A percentile compares a stretch with the other conserved stretches of the same genome.
Conservation (phyloP, 1,140 invertebrate genomes). For the Episyrphus balteatus region DNA sequence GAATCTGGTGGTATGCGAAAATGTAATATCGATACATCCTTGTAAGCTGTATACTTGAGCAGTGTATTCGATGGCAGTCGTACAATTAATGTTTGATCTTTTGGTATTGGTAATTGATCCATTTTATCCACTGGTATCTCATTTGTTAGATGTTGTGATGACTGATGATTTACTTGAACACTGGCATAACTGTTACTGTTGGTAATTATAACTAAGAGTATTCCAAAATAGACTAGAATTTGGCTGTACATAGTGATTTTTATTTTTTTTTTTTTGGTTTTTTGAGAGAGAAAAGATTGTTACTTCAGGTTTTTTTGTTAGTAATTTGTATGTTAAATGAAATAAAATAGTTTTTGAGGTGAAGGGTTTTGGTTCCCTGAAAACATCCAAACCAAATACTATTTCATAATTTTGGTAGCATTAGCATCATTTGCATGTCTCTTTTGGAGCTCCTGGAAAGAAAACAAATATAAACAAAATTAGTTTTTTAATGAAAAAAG, state of each 20-base stretch:
- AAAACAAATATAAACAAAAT: too few relatives aligned
- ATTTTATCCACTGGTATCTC: slow-evolving; percentile 15
- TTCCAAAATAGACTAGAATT: neutral
- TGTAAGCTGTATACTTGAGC: slow-evolving; percentile 32
- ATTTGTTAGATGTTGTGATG: slow-evolving; percentile 5
- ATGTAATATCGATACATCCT: slow-evolving; percentile 35
- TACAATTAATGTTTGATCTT: slow-evolving; percentile 24
- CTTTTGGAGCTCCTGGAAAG: too few relatives aligned
- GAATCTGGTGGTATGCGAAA: slow-evolving; percentile 27
- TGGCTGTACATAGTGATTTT: neutral
- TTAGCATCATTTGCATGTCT: too few relatives aligned
- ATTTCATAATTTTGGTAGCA: too few relatives aligned
- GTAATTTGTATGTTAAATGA: too few relatives aligned
- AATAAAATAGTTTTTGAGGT: too few relatives aligned
- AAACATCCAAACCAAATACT: too few relatives aligned
- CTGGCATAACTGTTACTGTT: slow-evolving; percentile 2
- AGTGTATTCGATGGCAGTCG: slow-evolving; percentile 33
- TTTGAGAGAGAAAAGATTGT: too few relatives aligned
- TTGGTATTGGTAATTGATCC: slow-evolving; percentile 17
- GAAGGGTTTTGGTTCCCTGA: too few relatives aligned
- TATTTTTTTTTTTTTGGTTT: neutral
- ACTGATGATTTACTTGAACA: slow-evolving; percentile 16
- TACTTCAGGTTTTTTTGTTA: too few relatives aligned
- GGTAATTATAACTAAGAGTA: neutral
- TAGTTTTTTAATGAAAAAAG: too few relatives aligned